Evolutionary conservation across 1,140 invertebrate species (phyloP).

Genomic region (Eumaeus atala): DNA sequence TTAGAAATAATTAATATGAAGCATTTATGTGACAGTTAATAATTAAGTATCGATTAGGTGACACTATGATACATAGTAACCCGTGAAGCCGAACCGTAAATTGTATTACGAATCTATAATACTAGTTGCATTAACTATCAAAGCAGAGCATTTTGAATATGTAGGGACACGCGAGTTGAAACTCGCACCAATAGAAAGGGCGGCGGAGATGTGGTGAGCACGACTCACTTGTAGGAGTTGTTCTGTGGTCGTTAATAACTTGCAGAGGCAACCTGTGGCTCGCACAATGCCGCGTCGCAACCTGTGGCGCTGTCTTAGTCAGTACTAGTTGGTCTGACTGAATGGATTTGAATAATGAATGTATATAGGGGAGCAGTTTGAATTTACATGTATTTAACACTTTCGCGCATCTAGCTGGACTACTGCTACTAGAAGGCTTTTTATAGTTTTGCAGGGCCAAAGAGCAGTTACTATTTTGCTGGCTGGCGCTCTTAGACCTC

Average conservation of each 20-base stretch:
- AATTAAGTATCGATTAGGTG: too few species aligned
- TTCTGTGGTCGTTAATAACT: slow-evolving; percentile 42
- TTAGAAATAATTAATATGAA: too few species aligned
- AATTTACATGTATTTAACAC: background rate
- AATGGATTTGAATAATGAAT: background rate
- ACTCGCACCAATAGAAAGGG: slow-evolving; percentile 18
- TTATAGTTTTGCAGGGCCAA: too few species aligned
- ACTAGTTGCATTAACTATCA: too few species aligned
- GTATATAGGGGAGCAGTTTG: background rate
- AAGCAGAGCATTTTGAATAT: too few species aligned
- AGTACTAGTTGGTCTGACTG: background rate
- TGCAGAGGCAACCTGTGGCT: slow-evolving; percentile 43
- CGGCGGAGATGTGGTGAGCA: slow-evolving; percentile 15
- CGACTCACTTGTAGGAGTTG: slow-evolving; percentile 32
- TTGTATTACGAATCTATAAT: too few species aligned
- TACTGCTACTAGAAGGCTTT: too few species aligned
- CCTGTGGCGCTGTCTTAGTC: slow-evolving; percentile 26
- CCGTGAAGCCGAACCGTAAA: too few species aligned
- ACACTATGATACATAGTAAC: too few species aligned
- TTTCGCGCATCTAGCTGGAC: background rate
- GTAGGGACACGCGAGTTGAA: background rate
- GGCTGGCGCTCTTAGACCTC: too few species aligned
- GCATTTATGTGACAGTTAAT: too few species aligned
- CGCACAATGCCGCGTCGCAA: slow-evolving; percentile 18
- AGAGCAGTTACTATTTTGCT: too few species aligned